Evolutionary conservation across 2,888 invertebrate species (phyloP), one percentile per base, ranked within the genome.

Genomic region (Chydorus sphaericus): DNA sequence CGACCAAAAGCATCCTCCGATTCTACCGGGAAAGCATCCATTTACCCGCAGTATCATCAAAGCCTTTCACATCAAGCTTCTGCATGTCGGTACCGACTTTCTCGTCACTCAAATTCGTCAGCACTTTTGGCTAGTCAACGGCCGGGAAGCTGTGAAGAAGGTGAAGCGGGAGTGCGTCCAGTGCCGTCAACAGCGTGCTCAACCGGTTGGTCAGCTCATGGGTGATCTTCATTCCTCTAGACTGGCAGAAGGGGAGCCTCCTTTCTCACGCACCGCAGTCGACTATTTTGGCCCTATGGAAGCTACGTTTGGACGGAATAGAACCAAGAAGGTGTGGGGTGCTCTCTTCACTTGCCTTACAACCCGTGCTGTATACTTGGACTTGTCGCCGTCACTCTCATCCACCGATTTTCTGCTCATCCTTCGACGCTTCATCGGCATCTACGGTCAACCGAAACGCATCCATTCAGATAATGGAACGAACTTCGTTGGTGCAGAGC

Each of bases 391-490:
- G 3, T 11, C 38, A 7, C 33, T 61, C 4, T 55, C 60, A 1
- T n/a, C 51, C n/a, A 57, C 56, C 29, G 57, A 58, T n/a, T 60
- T 61, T 30, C 48, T 61, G 1, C 50, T 58, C 6, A 59, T 59
- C 8, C 55, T 61, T 2, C 31, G 60, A 14, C 48, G 60, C 0
- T 61, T 61, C 49, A 56, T 60, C 2, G 38, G 57, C 2, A 23
- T 59, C 14, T 31, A 59, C 18, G 60, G 59, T 20, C 54, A 48
- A 44, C 59, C 59, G 1, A 20, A 50, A 4, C 38, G 57, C 20
- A 57, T 60, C 44, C 59, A 60, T 48, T 49, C 50, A 16, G 61
- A 61, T 36, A 59, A 60, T 39, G 61, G 60, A 1, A 51, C 51
- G 6, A 61, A 61, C 36, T 61, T 61, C 31, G 56, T 56, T 1